Evolutionary conservation across 2,888 invertebrate genomes (phyloP), one percentile per base, ranked within the genome.

Genomic region (Drosophila kanekoi): DNA sequence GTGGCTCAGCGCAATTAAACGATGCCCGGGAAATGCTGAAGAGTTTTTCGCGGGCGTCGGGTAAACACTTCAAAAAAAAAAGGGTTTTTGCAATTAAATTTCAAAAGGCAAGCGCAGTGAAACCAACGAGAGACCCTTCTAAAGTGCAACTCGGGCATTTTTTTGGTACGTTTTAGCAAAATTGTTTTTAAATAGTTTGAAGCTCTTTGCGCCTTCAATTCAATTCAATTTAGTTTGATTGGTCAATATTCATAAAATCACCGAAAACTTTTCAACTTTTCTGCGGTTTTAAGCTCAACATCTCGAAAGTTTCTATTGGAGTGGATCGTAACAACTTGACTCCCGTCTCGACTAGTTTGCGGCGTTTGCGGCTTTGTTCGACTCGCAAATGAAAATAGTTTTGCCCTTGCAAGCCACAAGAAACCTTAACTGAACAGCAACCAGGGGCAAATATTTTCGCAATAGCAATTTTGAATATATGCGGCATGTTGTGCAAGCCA

Each of bases 341-440:
- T 47, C 44, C 45, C 18, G 37, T 32, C 53, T 43, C 18, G 47
- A 43, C 59, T 69, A 65, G 78, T 74, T 89, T 83, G 84, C 45
- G 89, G 87, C 69, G 63, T 64, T 79, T 88, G 83, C 51, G 81
- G 81, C 72, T 83, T 83, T 73, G 81, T 74, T 73, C 59, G 66
- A 72, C 62, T 81, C 67, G 65, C 71, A 89, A 82, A 87, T 89
- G 89, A 83, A 82, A 89, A 89, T 82, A 88, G 84, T 82, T 86
- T 76, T 43, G 47, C 37, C 61, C 53, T 81, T 60, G 60, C 43
- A 37, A 9, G 54, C 57, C 56, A 32, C 28, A 28, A 28, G 8
- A 18, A 60, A 45, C 44, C 56, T 40, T 28, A 61, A 35, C 68
- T 52, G 54, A 71, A 60, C 49, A 58, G 51, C 58, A 38, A 64